Conservation (phyloP, 2,113 vertebrate genomes). For the Salminus brasiliensis region DNA sequence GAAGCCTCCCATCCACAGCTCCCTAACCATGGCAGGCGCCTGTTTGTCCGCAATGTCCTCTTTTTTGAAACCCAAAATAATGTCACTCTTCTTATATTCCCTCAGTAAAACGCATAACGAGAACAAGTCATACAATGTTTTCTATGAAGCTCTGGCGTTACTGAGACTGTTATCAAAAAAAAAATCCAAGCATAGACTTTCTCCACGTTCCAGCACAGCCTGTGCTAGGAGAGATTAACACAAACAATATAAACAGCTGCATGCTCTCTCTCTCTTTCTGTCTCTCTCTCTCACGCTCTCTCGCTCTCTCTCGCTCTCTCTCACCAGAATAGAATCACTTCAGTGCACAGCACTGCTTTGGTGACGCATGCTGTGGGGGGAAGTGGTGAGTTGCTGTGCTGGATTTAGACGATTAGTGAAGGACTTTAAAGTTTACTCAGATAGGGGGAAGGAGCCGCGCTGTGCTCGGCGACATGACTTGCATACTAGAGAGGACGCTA, state of each 20-base stretch:
- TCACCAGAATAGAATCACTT: slow-evolving; percentile 59
- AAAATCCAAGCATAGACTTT: slow-evolving; percentile 34
- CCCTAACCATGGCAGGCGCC: too few relatives aligned
- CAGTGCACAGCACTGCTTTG: slow-evolving; percentile 38
- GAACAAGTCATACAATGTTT: slow-evolving; percentile 59
- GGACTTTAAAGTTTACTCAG: slow-evolving; percentile 54
- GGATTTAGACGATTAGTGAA: slow-evolving; percentile 70
- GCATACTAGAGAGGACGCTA: not conserved
- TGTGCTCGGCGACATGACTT: slow-evolving; percentile 16
- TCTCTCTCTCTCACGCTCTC: slow-evolving; percentile 14
- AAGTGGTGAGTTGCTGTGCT: slow-evolving; percentile 67
- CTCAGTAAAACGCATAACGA: not conserved
- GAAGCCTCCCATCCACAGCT: too few relatives aligned
- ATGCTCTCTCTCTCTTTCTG: not conserved
- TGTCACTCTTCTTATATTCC: too few relatives aligned
- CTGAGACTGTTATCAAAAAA: slow-evolving; percentile 31
- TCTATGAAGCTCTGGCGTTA: slow-evolving; percentile 30
- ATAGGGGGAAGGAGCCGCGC: slow-evolving; percentile 53
- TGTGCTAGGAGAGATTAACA: slow-evolving; percentile 40
- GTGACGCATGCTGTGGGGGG: slow-evolving; percentile 50
- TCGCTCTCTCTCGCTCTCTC: slow-evolving; percentile 27
- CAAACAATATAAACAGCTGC: slow-evolving; percentile 28
- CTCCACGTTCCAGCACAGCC: slow-evolving; percentile 34
- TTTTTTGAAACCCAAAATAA: too few relatives aligned
- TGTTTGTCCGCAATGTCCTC: too few relatives aligned